Evolutionary conservation across 2,113 vertebrate species (phyloP), one percentile per base, ranked within the genome.

Genomic region (Forbesichthys agassizii): DNA sequence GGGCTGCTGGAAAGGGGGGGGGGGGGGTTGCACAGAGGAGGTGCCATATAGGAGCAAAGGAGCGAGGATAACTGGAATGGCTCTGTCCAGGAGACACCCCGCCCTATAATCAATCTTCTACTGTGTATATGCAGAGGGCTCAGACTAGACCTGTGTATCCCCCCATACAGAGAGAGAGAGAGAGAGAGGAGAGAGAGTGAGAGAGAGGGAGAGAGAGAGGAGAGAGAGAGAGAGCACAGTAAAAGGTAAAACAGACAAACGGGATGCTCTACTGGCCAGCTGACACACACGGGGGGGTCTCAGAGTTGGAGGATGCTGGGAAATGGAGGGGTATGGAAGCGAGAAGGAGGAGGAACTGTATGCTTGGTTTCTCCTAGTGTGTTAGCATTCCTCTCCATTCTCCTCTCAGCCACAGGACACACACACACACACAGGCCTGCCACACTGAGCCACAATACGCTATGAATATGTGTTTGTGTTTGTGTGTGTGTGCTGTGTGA

Each of bases 331-430:
- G 68, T 63, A 68, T 42, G 59, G 63, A 20, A 56, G 33, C 33
- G 20, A 33, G 56, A 27, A 33, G 27, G 57, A 59, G 27, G 57
- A 36, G 33, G 78, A 80, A 84, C 78, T 86, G 77, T 84, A 91
- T 91, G 88, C 84, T 89, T 91, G 89, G 88, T 79, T 89, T 90
- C 86, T 87, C 86, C 79, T 73, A 73, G 48, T 87, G 84, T 84
- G 79, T 91, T 88, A 89, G 78, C 86, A 91, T 90, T 91, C 88
- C 82, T 85, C 86, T 68, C 86, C 85, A 87, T 84, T 75, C 83
- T 81, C 84, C 69, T 58, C 68, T 64, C 87, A 88, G 83, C 84
- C 85, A 86, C 78, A 72, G 84, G 90, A 88, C 86, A 79, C 84
- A 82, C 69, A 7, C 36, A 42, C 36, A 42, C 36, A 42, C 36